These are phyloP conservation scores for Sphinx pinastri DNA, from an alignment of 2,888 invertebrate genomes.

Conservation along the genomic window DNA sequence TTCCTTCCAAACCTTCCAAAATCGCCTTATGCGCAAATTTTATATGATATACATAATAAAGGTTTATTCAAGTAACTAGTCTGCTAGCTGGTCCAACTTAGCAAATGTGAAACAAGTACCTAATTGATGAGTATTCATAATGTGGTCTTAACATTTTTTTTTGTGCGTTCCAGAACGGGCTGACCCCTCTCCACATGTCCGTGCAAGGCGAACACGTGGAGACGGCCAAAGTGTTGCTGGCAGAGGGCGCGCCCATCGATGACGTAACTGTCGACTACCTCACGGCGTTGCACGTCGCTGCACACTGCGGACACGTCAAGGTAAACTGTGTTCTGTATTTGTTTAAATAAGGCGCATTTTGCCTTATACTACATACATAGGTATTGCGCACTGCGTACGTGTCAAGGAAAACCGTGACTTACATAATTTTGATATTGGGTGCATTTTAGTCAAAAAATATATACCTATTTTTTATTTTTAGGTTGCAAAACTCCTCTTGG, in stretches of 20 bases:
- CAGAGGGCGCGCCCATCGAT: slow-evolving; percentile 98
- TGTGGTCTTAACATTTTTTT: background rate
- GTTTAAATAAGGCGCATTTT: no score
- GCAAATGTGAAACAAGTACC: background rate
- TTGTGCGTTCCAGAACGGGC: slow-evolving; percentile 86
- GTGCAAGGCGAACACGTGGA: slow-evolving; percentile 99
- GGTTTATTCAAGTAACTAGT: no score
- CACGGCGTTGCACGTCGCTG: slow-evolving; percentile 98
- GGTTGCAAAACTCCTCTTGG: slow-evolving; percentile 95
- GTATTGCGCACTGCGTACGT: slow-evolving; percentile 97
- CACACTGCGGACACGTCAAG: slow-evolving; percentile 95
- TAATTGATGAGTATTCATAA: background rate
- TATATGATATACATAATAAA: no score
- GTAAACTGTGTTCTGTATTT: slow-evolving; percentile 44
- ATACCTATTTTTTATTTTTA: slow-evolving; percentile 58
- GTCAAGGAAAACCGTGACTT: slow-evolving; percentile 80
- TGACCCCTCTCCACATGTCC: slow-evolving; percentile 99
- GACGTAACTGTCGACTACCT: slow-evolving; percentile 99
- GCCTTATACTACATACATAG: no score
- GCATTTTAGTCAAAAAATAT: background rate
- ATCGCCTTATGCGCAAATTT: no score
- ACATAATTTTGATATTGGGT: background rate
- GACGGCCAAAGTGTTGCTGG: slow-evolving; percentile 95
- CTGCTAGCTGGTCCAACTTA: no score
- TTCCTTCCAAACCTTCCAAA: no score